A percentile compares a stretch with the other conserved stretches of the same genome.
Evolutionary conservation across 2,113 vertebrate genomes (phyloP).

Genomic region (Paedocypris sp.): DNA sequence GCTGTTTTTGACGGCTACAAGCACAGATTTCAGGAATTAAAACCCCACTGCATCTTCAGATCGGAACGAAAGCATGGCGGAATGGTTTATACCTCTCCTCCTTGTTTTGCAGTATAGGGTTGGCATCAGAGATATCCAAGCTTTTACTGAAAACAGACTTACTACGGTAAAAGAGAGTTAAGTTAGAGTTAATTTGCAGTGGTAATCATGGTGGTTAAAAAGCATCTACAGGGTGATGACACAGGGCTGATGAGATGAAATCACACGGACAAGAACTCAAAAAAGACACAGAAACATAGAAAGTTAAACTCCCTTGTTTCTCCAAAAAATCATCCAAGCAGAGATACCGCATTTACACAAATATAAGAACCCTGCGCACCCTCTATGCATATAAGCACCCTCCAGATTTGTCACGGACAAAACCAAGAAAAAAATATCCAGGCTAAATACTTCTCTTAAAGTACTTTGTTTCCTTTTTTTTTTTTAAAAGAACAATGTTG

Average conservation of each 20-base stretch:
- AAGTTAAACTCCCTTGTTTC: too few species aligned
- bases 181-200: conserved; percentile 26
- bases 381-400: too few species aligned
- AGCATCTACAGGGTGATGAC: conserved; percentile 38
- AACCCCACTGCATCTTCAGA: conserved; percentile 64
- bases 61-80: conserved; percentile 57
- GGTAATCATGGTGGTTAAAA: not conserved
- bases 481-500: too few species aligned
- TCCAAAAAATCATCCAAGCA: too few species aligned
- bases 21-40: conserved; percentile 41
- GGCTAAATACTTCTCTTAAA: too few species aligned
- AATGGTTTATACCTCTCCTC: conserved; percentile 85
- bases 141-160: conserved; percentile 88
- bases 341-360: too few species aligned
- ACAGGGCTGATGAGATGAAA: conserved; percentile 12
- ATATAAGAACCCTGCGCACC: too few species aligned
- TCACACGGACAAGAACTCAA: not conserved
- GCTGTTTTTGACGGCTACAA: not conserved
- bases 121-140: conserved; percentile 98
- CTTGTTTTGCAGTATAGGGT: conserved; percentile 73
- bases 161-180: conserved; percentile 44
- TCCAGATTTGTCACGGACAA: too few species aligned
- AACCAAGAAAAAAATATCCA: too few species aligned
- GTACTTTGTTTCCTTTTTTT: too few species aligned
- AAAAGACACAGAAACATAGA: not conserved